A percentile compares a stretch with the other conserved stretches of the same genome.
Evolutionary conservation across 1,140 invertebrate species (phyloP).

Genomic region (Drosophila kurseongensis): DNA sequence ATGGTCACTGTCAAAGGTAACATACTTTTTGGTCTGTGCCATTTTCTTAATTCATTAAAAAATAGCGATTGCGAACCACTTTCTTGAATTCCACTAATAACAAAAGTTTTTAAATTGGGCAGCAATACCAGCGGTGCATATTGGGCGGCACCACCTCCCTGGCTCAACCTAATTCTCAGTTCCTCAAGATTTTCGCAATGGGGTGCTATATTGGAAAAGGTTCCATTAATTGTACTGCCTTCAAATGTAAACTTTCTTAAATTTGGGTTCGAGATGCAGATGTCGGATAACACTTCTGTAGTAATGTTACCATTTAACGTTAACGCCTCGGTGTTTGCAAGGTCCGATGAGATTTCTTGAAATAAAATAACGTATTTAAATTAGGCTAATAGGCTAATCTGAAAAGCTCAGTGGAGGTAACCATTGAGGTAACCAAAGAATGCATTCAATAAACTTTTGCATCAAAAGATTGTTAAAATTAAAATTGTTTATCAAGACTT

Average conservation of each 20-base stretch:
- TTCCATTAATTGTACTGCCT: not conserved
- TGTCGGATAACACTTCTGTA: not conserved
- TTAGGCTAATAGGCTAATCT: not conserved
- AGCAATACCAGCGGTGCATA: not conserved
- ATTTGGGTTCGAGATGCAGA: not conserved
- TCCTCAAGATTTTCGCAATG: not conserved
- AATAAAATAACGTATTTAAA: not conserved
- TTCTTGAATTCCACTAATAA: not conserved
- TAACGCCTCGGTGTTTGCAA: not conserved
- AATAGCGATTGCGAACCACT: not conserved
- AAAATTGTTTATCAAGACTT: not conserved
- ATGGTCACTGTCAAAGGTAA: not conserved
- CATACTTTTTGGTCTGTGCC: not conserved
- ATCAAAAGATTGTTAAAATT: too few relatives aligned
- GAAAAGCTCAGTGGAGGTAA: too few relatives aligned
- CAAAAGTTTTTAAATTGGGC: not conserved
- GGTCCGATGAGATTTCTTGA: not conserved
- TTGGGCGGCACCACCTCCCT: not conserved
- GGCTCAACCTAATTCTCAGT: not conserved
- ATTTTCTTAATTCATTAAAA: not conserved
- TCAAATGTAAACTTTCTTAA: not conserved
- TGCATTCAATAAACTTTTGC: too few relatives aligned
- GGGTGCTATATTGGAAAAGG: not conserved
- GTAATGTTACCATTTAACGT: not conserved
- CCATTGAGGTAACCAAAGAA: not conserved